Percentiles rank a stretch among this genome's conserved stretches.
Conservation (phyloP, 2,888 invertebrate genomes). For the Harpalus rufipes region DNA sequence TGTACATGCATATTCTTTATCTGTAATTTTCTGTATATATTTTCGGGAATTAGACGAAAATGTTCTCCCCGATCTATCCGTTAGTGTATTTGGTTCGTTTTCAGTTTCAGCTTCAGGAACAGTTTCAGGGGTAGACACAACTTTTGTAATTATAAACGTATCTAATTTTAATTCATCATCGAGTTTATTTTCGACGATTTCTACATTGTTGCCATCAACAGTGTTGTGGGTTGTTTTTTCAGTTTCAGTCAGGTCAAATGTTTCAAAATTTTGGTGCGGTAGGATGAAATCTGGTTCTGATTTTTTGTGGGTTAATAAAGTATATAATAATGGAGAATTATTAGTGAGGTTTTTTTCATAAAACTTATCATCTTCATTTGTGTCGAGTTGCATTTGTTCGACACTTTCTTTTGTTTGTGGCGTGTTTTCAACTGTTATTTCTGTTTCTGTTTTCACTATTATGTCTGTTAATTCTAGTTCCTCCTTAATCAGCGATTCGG, state of each 20-base stretch:
- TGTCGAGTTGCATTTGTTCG: neutral
- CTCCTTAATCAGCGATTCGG: neutral
- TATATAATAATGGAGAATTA: conserved; percentile 17
- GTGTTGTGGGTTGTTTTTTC: conserved; percentile 22
- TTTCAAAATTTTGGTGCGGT: neutral
- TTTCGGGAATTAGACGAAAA: neutral
- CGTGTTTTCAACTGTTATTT: neutral
- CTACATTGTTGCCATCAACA: neutral
- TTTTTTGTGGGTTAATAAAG: conserved; percentile 5
- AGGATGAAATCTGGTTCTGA: neutral
- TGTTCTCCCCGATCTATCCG: neutral
- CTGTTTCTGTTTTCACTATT: neutral
- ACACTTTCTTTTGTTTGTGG: neutral
- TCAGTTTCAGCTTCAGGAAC: neutral
- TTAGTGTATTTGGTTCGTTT: neutral
- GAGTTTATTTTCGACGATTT: neutral
- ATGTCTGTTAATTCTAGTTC: neutral
- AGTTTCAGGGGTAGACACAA: neutral
- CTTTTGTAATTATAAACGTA: neutral
- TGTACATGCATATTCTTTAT: conserved; percentile 7
- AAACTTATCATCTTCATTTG: neutral
- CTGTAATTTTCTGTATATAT: neutral
- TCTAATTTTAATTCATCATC: neutral
- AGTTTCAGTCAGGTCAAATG: neutral
- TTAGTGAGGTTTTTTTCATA: neutral